Conservation (phyloP, 2,797 vertebrate species). For the Eremophila alpestris region DNA sequence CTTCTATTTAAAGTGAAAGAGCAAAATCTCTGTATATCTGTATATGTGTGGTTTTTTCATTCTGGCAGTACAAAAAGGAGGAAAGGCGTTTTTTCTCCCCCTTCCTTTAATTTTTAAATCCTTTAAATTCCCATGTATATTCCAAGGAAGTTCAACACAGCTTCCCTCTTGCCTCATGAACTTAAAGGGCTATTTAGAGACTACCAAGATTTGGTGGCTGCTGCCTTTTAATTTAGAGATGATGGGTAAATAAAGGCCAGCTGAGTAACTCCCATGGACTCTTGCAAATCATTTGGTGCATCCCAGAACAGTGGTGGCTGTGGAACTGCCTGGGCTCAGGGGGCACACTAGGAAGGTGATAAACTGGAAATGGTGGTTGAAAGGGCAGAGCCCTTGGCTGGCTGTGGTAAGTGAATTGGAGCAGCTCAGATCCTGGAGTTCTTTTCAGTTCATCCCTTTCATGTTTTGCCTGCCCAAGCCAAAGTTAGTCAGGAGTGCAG, state of each 20-base stretch:
- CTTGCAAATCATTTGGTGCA: background rate
- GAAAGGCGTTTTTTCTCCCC: rapidly evolving
- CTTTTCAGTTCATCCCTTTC: background rate
- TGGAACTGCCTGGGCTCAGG: background rate
- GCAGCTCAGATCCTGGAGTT: background rate
- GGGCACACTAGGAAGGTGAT: background rate
- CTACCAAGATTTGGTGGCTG: conserved; percentile 4
- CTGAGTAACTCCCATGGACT: background rate
- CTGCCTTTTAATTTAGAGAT: background rate
- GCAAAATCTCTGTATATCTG: background rate
- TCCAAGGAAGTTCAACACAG: background rate
- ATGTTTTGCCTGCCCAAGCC: background rate
- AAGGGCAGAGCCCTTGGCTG: background rate
- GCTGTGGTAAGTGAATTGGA: background rate
- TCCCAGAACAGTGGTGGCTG: background rate
- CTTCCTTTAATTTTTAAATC: background rate
- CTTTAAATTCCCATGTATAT: background rate
- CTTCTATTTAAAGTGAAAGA: conserved; percentile 15
- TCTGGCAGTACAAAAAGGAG: conserved; percentile 9
- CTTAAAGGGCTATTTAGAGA: conserved; percentile 68
- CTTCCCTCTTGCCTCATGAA: conserved; percentile 22
- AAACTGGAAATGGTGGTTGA: background rate
- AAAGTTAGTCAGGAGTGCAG: background rate
- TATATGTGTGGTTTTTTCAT: background rate
- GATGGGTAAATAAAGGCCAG: background rate